A percentile compares a stretch with the other conserved stretches of the same genome.
Evolutionary conservation across 1,140 invertebrate species (phyloP).

Genomic region (Oryctes rhinoceros): DNA sequence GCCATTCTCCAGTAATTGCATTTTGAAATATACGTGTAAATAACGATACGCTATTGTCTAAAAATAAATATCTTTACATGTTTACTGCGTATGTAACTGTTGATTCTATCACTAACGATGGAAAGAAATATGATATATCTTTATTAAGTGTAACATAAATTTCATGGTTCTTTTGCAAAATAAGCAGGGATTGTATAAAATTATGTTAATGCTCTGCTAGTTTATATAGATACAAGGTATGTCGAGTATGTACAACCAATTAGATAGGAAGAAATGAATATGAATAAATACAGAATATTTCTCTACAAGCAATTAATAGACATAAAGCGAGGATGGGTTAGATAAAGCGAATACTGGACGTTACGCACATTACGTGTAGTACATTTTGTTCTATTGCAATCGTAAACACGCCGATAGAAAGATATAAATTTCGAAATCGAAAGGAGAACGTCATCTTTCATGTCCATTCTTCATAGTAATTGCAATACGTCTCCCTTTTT

Average conservation of each 20-base stretch:
- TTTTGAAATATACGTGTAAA: neutral
- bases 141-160: conserved; percentile 31
- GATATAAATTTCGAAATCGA: too few relatives aligned
- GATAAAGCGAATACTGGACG: too few relatives aligned
- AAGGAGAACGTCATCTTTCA: neutral
- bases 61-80: neutral
- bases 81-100: neutral
- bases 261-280: neutral
- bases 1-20: neutral
- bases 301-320: neutral
- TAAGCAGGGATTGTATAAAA: neutral
- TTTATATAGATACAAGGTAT: neutral
- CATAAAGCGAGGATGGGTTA: too few relatives aligned
- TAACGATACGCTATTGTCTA: neutral
- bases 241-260: neutral
- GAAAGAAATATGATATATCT: conserved; percentile 1
- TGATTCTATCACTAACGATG: neutral
- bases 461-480: neutral
- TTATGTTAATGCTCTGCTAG: neutral
- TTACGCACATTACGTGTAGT: neutral
- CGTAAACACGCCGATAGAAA: too few relatives aligned
- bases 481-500: neutral
- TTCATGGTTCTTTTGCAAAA: neutral
- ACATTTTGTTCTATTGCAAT: neutral
- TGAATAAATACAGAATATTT: neutral